phyloP scores from a whole-genome alignment of 2,888 invertebrate species.

The Drosophila pseudotakahashii region DNA sequence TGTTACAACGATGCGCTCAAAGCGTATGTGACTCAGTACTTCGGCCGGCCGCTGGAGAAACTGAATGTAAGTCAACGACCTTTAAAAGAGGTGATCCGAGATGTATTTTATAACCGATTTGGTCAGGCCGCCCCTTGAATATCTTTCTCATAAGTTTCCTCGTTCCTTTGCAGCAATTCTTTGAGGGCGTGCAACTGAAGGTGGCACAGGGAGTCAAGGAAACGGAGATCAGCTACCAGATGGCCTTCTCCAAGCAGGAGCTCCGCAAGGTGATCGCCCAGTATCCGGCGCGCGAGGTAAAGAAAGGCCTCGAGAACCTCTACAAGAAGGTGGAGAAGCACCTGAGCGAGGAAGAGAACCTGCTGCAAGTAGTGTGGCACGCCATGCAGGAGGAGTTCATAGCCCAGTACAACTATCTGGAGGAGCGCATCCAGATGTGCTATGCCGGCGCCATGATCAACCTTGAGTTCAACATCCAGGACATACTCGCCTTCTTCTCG shows the following conservation, averaged over 20 bases:
- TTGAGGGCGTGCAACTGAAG: slow-evolving; percentile 97
- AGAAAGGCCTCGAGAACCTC: slow-evolving; percentile 95
- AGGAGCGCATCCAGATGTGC: slow-evolving; percentile 96
- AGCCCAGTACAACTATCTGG: slow-evolving; percentile 96
- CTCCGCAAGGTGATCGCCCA: slow-evolving; percentile 96
- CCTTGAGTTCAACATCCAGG: slow-evolving; percentile 97
- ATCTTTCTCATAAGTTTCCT: too few species aligned
- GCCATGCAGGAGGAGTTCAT: slow-evolving; percentile 99
- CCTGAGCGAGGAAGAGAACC: slow-evolving; percentile 96
- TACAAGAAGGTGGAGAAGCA: slow-evolving; percentile 99
- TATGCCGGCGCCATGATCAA: slow-evolving; percentile 97
- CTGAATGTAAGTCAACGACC: slow-evolving; percentile 88
- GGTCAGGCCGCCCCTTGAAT: too few species aligned
- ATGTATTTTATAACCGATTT: not conserved
- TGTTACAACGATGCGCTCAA: slow-evolving; percentile 95
- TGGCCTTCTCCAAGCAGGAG: slow-evolving; percentile 98
- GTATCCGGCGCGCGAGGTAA: slow-evolving; percentile 96
- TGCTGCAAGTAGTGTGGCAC: slow-evolving; percentile 98
- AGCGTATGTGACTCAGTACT: slow-evolving; percentile 96
- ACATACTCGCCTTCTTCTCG: slow-evolving; percentile 98
- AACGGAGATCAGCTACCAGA: slow-evolving; percentile 98
- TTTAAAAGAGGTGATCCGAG: not conserved
- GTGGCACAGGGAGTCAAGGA: slow-evolving; percentile 97
- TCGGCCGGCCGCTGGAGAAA: slow-evolving; percentile 96
- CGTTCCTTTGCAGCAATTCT: slow-evolving; percentile 90